Percentiles rank a stretch among this genome's conserved stretches.
These are phyloP conservation scores for Aphelinus atriplicis DNA, from an alignment of 1,140 invertebrate genomes.

Conservation along the genomic window DNA sequence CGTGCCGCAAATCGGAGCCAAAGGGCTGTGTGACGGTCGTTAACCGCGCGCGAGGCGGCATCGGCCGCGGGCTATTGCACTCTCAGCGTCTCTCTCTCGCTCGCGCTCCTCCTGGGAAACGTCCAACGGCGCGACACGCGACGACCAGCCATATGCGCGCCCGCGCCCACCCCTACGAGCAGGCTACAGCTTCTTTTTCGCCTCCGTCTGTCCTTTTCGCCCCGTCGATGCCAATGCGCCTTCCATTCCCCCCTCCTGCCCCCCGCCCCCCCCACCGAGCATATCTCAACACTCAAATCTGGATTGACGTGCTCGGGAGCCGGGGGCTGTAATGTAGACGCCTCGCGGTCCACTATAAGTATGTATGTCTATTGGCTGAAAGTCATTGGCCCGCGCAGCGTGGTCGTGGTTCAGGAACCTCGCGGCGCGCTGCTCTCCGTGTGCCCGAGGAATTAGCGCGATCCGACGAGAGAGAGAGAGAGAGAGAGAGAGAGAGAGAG, in stretches of 20 bases:
- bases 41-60: slow-evolving; percentile 44
- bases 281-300: no score
- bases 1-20: slow-evolving; percentile 43
- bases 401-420: no score
- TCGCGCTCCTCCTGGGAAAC: slow-evolving; percentile 41
- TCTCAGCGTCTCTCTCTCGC: slow-evolving; percentile 48
- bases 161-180: no score
- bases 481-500: not conserved
- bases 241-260: no score
- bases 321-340: no score
- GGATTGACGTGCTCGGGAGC: no score
- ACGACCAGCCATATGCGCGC: slow-evolving; percentile 37
- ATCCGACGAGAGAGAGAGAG: not conserved
- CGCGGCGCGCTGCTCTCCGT: not conserved
- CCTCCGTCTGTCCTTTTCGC: not conserved
- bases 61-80: slow-evolving; percentile 53
- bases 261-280: no score
- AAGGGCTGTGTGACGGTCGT: slow-evolving; percentile 51
- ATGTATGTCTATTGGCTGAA: no score
- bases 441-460: slow-evolving; percentile 1
- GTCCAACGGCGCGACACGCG: slow-evolving; percentile 50
- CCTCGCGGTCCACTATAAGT: no score
- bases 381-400: no score
- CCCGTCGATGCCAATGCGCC: no score
- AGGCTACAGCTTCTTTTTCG: slow-evolving; percentile 11